Evolutionary conservation across 2,113 vertebrate genomes (phyloP).

Genomic region (Cottus gobio): DNA sequence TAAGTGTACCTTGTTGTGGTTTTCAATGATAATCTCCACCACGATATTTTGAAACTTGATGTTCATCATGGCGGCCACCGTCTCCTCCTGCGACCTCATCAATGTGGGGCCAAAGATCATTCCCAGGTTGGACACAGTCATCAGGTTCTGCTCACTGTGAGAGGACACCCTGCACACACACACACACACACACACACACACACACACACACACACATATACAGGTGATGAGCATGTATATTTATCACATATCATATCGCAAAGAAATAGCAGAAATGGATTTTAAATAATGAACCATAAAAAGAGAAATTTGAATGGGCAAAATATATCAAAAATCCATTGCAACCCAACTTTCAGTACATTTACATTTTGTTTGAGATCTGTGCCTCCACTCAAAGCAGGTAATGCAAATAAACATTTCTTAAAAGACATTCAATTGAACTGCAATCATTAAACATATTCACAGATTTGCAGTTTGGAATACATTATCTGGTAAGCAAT

Average conservation of each 20-base stretch:
- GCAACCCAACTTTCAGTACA: neutral
- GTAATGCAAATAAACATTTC: neutral
- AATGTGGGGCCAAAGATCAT: conserved; percentile 98
- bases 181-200: neutral
- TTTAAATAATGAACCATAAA: neutral
- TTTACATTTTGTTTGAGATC: neutral
- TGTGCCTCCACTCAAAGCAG: neutral
- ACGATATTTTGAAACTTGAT: conserved; percentile 99
- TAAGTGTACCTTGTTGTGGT: conserved; percentile 90
- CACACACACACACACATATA: no score
- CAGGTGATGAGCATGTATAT: neutral
- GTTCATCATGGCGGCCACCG: conserved; percentile 99
- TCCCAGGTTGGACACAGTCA: conserved; percentile 97
- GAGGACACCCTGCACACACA: conserved; percentile 89
- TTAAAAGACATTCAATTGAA: neutral
- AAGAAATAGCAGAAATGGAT: neutral
- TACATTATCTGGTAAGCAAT: neutral
- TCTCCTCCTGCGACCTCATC: conserved; percentile 98
- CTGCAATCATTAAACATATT: neutral
- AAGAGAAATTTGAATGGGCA: neutral
- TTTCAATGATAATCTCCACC: conserved; percentile 97
- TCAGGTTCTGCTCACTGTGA: conserved; percentile 95
- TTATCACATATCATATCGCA: neutral
- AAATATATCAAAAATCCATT: neutral
- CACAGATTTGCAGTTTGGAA: neutral